Conservation (phyloP, 2,113 vertebrate genomes). For the Girardinichthys multiradiatus region DNA sequence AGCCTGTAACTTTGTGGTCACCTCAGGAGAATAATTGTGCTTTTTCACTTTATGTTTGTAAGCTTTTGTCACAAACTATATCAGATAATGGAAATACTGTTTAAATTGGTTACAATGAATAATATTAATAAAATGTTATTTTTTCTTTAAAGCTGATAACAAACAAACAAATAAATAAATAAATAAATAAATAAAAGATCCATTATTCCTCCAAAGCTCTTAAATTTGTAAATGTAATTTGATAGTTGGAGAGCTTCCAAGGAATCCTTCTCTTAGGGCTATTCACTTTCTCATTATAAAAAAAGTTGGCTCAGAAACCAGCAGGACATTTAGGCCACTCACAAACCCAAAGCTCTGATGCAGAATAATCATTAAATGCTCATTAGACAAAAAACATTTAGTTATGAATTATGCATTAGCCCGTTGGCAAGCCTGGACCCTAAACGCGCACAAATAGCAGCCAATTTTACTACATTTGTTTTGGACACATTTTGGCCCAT, state of each 20-base stretch:
- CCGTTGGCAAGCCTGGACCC: conserved; percentile 52
- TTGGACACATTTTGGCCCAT: conserved; percentile 4
- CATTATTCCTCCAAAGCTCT: background rate
- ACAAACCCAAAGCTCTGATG: conserved; percentile 46
- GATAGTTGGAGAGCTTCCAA: conserved; percentile 9
- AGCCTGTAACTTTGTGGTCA: background rate
- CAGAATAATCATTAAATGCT: conserved; percentile 75
- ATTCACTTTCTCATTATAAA: conserved; percentile 22
- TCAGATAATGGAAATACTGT: background rate
- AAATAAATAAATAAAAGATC: background rate
- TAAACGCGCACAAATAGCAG: conserved; percentile 19
- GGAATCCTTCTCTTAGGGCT: conserved; percentile 2
- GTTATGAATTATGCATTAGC: conserved; percentile 68
- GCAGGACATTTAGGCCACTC: conserved; percentile 33
- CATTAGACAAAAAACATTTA: conserved; percentile 65
- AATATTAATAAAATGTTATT: background rate
- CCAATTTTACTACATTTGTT: conserved; percentile 35
- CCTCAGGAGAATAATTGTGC: background rate
- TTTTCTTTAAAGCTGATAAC: no score
- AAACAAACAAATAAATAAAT: no score
- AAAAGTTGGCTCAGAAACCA: conserved; percentile 43
- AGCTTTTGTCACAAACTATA: background rate
- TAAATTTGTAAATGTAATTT: background rate
- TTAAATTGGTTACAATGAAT: background rate
- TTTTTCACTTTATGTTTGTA: background rate